These are phyloP conservation scores for Asobara japonica DNA, from an alignment of 1,140 invertebrate species.

Conservation along the genomic window DNA sequence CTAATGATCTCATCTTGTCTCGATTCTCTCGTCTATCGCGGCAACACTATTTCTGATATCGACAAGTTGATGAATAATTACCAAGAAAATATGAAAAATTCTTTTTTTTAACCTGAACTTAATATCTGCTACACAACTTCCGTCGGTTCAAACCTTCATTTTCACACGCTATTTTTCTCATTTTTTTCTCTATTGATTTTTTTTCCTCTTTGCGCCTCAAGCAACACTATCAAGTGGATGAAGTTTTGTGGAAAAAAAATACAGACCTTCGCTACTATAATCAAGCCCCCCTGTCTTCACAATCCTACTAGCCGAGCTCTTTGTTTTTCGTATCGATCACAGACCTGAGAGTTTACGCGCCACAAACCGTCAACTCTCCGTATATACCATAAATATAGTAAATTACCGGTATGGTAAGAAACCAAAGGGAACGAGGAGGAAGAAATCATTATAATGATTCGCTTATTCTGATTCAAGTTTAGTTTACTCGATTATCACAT, in stretches of 20 bases:
- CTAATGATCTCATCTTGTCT: too few species aligned
- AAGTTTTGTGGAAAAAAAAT: neutral
- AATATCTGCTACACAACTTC: too few species aligned
- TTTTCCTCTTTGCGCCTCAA: neutral
- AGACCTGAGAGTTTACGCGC: neutral
- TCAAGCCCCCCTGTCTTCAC: neutral
- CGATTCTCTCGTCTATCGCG: too few species aligned
- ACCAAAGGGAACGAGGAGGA: neutral
- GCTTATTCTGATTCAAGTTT: neutral
- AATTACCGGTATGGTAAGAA: neutral
- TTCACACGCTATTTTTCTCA: too few species aligned
- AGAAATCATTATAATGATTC: neutral
- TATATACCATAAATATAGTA: neutral
- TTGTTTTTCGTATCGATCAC: neutral
- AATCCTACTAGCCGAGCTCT: neutral
- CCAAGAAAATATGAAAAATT: too few species aligned
- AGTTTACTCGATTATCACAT: neutral
- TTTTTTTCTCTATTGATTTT: too few species aligned
- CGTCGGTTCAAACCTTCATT: too few species aligned
- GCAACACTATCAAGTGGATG: neutral
- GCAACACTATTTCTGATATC: too few species aligned
- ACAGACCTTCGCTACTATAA: neutral
- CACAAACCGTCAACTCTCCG: neutral
- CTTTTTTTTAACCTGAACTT: too few species aligned
- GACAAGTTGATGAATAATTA: too few species aligned